These are phyloP conservation scores for Actinia tenebrosa DNA, from an alignment of 64 coral and sea anemone species.

Conservation along the genomic window DNA sequence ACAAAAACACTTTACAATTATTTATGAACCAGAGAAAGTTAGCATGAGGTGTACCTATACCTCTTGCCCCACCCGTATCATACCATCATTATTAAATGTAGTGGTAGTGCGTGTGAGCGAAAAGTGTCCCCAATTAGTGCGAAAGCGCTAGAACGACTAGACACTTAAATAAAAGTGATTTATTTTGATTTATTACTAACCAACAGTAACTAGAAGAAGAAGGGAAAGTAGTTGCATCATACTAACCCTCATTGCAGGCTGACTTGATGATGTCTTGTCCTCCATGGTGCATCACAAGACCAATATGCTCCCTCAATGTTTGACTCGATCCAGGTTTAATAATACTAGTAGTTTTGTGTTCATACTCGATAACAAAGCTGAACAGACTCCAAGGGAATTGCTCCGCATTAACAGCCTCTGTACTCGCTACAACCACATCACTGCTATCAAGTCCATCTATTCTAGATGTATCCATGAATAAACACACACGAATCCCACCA, in stretches of 20 bases:
- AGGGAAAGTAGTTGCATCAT: too few relatives aligned
- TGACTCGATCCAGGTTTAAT: neutral
- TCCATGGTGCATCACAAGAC: neutral
- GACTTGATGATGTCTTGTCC: neutral
- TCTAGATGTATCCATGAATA: neutral
- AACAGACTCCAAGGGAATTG: slow-evolving; percentile 25
- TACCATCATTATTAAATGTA: too few relatives aligned
- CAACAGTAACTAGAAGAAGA: too few relatives aligned
- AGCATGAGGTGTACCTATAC: too few relatives aligned
- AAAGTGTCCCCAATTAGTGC: too few relatives aligned
- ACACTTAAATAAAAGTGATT: too few relatives aligned
- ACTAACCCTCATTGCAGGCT: neutral
- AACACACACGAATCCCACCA: neutral
- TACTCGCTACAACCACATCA: slow-evolving; percentile 2
- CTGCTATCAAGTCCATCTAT: neutral
- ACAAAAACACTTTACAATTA: too few relatives aligned
- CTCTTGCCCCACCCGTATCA: too few relatives aligned
- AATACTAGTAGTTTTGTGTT: neutral
- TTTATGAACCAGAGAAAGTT: too few relatives aligned
- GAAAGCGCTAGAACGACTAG: too few relatives aligned
- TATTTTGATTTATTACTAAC: too few relatives aligned
- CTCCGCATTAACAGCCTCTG: slow-evolving; percentile 2
- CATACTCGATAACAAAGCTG: slow-evolving; percentile 20
- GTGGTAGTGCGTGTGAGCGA: too few relatives aligned
- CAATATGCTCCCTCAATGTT: neutral